Base-by-base conservation (phyloP, 2,113 vertebrate genomes). In the Corythoichthys intestinalis region DNA sequence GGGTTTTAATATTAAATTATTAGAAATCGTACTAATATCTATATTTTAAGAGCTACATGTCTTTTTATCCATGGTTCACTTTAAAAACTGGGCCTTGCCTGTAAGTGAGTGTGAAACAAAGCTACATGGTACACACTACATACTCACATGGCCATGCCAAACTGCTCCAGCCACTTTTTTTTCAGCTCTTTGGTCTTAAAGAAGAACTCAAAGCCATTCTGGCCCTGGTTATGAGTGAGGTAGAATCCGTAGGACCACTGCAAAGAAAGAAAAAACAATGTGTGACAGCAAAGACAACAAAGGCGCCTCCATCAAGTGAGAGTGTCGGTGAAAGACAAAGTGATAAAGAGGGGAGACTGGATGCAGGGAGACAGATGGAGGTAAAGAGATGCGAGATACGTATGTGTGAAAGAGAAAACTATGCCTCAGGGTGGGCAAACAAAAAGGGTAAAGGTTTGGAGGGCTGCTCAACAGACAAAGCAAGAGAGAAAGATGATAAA, bases 191-290 rank as follows among this genome's bases (percentile, higher is more conserved):
- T 99, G 78, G 97, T 99, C 93, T 98, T 99, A 90, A 97, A 98
- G 84, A 97, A 98, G 89, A 99, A 94, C 88, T 99, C 96, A 74
- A 98, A 93, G 66, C 96, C 96, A 52, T 87, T 98, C 87, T 98
- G 96, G 74, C 96, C 97, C 90, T 98, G 96, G 75, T 91, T 93
- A 73, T 99, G 96, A 65, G 95, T 97, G 93, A 99, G 96, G 93
- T 97, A 98, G 93, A 99, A 99, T 85, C 95, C 96, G 0, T 98
- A 93, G 75, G 95, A 97, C 97, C 97, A 99, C 97, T 99, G 92
- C 59, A 81, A 80, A 76, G 20, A 50, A 7, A 58, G 41, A 60
- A 44, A 70, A 47, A 65, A 46, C 67, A 65, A 65, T 61, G 48
- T 62, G 38, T 76, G n/a, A 69, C n/a, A 17, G 49, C 37, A 56